phyloP scores from a whole-genome alignment of 1,140 invertebrate species.

The Hermatobates lingyangjiaoensis region DNA sequence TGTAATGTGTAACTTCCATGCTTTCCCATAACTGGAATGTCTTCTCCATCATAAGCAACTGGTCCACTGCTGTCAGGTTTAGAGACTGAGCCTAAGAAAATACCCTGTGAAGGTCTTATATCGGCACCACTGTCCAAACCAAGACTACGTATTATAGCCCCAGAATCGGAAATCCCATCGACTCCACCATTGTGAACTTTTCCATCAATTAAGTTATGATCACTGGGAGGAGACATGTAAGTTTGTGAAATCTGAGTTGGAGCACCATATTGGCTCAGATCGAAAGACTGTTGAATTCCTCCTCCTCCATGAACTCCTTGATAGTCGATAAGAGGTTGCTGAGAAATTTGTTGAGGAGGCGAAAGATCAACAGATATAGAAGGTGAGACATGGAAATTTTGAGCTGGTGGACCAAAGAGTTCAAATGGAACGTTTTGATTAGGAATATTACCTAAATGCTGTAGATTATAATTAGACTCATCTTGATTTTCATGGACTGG shows the following conservation, averaged over 20 bases:
- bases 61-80: neutral
- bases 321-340: neutral
- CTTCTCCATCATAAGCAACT: neutral
- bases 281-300: constrained; percentile 4
- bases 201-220: neutral
- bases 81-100: constrained; percentile 6
- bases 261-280: neutral
- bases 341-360: constrained; percentile 9
- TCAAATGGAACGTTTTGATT: too few relatives aligned
- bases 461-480: neutral
- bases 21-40: constrained; percentile 38
- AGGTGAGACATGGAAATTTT: constrained; percentile 7
- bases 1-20: constrained; percentile 47
- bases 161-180: neutral
- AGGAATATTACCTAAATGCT: too few relatives aligned
- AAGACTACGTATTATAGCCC: constrained; percentile 9
- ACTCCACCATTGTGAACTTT: neutral
- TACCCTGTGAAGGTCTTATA: constrained; percentile 6
- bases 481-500: constrained; percentile 6
- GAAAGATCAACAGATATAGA: constrained; percentile 11
- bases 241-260: neutral
- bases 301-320: neutral
- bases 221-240: neutral
- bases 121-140: constrained; percentile 3
- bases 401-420: neutral